phyloP scores from a whole-genome alignment of 2,888 invertebrate species.

The Thelaira solivaga region DNA sequence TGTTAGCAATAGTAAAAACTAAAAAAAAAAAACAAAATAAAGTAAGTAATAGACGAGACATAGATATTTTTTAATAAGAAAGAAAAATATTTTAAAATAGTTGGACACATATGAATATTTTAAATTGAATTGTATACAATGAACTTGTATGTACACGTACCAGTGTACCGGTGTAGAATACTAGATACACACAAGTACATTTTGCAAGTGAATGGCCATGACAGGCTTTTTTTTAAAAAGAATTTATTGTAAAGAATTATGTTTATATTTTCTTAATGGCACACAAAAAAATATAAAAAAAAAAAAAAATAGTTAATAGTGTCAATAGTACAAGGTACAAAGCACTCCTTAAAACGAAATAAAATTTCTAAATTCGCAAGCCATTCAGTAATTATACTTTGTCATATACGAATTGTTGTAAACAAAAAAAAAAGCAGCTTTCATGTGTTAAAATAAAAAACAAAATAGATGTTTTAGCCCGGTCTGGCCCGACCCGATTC shows the following conservation, averaged over 20 bases:
- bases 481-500: too few species aligned
- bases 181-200: not conserved
- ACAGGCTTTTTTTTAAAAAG: constrained; percentile 11
- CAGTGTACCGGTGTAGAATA: not conserved
- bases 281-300: not conserved
- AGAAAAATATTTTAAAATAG: not conserved
- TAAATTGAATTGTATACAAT: constrained; percentile 16
- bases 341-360: too few species aligned
- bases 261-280: not conserved
- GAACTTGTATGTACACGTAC: too few species aligned
- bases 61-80: not conserved
- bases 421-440: too few species aligned
- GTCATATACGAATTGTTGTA: too few species aligned
- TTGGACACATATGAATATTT: constrained; percentile 18
- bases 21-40: not conserved
- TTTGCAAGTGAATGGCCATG: not conserved
- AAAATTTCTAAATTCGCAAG: too few species aligned
- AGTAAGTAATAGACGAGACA: constrained; percentile 22
- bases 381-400: too few species aligned
- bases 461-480: too few species aligned
- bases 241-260: not conserved
- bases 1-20: constrained; percentile 10
- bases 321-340: too few species aligned
- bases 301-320: too few species aligned
- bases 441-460: too few species aligned